These are phyloP conservation scores for Elymnias hypermnestra DNA, from an alignment of 1,140 invertebrate genomes.

Conservation along the genomic window DNA sequence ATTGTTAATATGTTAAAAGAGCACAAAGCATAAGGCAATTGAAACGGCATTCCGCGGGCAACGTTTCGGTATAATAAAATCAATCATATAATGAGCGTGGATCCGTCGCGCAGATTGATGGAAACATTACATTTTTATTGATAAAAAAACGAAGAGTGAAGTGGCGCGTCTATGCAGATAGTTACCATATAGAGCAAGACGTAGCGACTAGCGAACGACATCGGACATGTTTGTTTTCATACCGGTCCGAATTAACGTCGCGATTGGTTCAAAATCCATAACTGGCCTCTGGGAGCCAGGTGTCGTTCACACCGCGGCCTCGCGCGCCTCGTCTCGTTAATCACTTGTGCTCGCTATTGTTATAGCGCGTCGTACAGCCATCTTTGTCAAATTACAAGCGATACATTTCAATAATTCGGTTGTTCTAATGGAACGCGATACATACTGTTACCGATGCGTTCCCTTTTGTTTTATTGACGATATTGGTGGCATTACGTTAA, in stretches of 20 bases:
- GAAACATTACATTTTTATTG: constrained; percentile 60
- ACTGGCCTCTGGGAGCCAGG: constrained; percentile 75
- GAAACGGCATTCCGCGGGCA: neutral
- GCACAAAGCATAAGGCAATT: too few species aligned
- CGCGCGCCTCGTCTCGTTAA: constrained; percentile 75
- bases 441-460: constrained; percentile 52
- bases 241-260: constrained; percentile 75
- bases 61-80: constrained; percentile 5
- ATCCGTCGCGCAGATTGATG: constrained; percentile 50
- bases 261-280: constrained; percentile 77
- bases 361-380: constrained; percentile 73
- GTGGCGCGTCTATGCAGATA: constrained; percentile 54
- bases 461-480: constrained; percentile 73
- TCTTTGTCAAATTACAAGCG: constrained; percentile 73
- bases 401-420: constrained; percentile 68
- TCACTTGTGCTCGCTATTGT: constrained; percentile 75
- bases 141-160: constrained; percentile 49
- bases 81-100: constrained; percentile 20
- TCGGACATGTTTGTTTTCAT: constrained; percentile 75
- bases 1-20: too few species aligned
- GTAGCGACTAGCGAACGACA: constrained; percentile 64
- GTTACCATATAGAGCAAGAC: constrained; percentile 53
- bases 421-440: constrained; percentile 65
- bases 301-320: constrained; percentile 77
- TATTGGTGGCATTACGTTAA: constrained; percentile 69